Evolutionary conservation across 2,888 invertebrate genomes (phyloP).

Genomic region (Rhynchonema sp.): DNA sequence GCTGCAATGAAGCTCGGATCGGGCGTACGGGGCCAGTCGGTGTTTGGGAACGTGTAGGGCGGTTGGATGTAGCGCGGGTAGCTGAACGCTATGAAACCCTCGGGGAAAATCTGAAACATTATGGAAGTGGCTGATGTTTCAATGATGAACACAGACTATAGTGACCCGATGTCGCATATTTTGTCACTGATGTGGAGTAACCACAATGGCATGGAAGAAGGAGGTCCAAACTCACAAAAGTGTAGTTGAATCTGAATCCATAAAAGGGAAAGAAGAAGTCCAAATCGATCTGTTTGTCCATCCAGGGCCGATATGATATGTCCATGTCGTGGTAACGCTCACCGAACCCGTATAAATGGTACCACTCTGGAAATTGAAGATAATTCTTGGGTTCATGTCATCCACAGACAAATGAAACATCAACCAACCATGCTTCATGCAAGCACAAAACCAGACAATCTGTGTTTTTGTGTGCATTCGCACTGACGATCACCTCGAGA

Average conservation of each 20-base stretch:
- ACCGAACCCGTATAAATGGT: constrained; percentile 9
- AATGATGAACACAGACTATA: no score
- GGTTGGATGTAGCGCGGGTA: constrained; percentile 16
- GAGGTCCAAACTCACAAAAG: constrained; percentile 5
- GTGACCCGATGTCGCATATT: no score
- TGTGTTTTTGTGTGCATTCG: no score
- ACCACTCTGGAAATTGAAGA: constrained; percentile 6
- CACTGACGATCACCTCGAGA: no score
- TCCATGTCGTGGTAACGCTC: constrained; percentile 7
- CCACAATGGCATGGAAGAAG: no score
- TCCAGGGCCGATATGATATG: constrained; percentile 7
- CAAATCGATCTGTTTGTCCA: constrained; percentile 9
- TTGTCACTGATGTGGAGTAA: no score
- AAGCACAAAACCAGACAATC: no score
- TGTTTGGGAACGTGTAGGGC: constrained; percentile 18
- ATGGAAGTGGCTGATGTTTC: background rate
- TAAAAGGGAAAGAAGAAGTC: constrained; percentile 9
- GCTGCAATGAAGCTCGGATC: constrained; percentile 15
- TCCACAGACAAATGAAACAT: no score
- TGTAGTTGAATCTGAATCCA: constrained; percentile 9
- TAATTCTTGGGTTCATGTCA: background rate
- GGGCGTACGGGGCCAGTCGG: constrained; percentile 14
- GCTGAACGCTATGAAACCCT: constrained; percentile 18
- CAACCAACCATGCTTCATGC: no score
- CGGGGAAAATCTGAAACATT: constrained; percentile 14